phyloP scores from a whole-genome alignment of 2,113 vertebrate genomes.

The Semnornis frantzii region DNA sequence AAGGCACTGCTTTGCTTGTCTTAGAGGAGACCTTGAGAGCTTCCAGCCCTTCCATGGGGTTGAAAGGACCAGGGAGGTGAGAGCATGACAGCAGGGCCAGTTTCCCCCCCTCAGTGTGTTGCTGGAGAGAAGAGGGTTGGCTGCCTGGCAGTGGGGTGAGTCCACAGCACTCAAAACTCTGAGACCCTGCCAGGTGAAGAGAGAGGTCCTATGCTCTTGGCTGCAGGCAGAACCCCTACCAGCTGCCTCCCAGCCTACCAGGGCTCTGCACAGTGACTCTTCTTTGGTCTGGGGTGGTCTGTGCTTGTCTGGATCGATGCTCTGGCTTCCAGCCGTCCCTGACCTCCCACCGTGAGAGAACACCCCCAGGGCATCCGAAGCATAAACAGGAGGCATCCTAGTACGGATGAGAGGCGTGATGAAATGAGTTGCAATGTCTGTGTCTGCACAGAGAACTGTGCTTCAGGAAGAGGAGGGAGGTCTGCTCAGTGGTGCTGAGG shows the following conservation, averaged over 20 bases:
- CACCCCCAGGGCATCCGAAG: not conserved
- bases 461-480: not conserved
- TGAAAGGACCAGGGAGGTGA: not conserved
- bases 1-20: not conserved
- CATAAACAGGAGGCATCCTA: not conserved
- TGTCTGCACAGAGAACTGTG: not conserved
- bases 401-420: not conserved
- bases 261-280: not conserved
- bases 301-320: accelerated
- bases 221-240: not conserved
- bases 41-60: not conserved
- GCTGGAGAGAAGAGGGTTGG: not conserved
- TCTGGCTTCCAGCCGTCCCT: not conserved
- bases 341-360: not conserved
- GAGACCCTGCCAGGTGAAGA: not conserved
- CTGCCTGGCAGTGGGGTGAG: not conserved
- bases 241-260: not conserved
- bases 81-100: not conserved
- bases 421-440: not conserved
- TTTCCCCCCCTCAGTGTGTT: accelerated
- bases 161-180: accelerated
- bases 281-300: not conserved
- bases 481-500: not conserved
- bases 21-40: not conserved
- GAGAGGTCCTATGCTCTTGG: not conserved